Evolutionary conservation across 2,113 vertebrate species (phyloP).

Genomic region (Neolamprologus caudopunctatus): DNA sequence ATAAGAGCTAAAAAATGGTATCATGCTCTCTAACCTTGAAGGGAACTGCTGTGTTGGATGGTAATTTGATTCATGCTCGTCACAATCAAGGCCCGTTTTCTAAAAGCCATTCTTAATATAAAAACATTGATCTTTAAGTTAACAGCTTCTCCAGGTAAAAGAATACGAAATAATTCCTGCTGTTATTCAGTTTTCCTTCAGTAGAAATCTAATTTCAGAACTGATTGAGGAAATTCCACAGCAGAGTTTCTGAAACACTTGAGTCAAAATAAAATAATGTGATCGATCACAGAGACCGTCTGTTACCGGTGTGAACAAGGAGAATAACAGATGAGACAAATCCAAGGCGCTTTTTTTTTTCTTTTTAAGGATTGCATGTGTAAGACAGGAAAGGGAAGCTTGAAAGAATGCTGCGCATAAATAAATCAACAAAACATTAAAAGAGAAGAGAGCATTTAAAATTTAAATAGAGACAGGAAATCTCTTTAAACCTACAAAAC

Average conservation of each 20-base stretch:
- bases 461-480: not conserved
- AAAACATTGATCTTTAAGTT: not conserved
- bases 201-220: not conserved
- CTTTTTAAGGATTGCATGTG: not conserved
- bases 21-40: not conserved
- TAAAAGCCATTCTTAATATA: not conserved
- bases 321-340: not conserved
- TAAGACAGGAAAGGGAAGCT: not conserved
- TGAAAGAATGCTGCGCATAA: not conserved
- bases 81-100: not conserved
- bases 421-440: not conserved
- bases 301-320: not conserved
- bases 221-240: not conserved
- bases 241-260: not conserved
- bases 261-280: not conserved
- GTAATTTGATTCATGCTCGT: not conserved
- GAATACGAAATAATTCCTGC: not conserved
- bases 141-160: not conserved
- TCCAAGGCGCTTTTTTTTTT: not conserved
- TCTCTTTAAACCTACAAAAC: not conserved
- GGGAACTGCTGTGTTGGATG: not conserved
- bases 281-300: not conserved
- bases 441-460: not conserved
- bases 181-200: not conserved
- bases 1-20: not conserved